Conservation (phyloP, 2,888 invertebrate genomes). For the Protodeltote pygarga region DNA sequence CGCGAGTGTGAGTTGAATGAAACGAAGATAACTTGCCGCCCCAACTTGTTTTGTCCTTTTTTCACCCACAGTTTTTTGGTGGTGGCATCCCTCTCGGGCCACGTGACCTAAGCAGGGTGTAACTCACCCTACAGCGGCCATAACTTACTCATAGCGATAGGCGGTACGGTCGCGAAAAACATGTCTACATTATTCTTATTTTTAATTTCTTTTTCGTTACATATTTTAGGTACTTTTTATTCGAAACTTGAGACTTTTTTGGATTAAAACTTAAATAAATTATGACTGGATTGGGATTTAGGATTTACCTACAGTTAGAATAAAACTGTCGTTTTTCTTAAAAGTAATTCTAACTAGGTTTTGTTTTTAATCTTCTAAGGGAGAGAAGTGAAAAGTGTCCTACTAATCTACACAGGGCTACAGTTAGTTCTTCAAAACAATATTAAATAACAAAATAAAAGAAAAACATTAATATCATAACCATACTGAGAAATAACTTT, state of each 20-base stretch:
- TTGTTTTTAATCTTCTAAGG: neutral
- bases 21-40: slow-evolving; percentile 88
- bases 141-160: slow-evolving; percentile 87
- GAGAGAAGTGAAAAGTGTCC: neutral
- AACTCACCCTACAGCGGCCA: slow-evolving; percentile 87
- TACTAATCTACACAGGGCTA: too few relatives aligned
- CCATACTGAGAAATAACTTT: slow-evolving; percentile 76
- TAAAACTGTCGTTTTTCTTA: neutral
- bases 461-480: slow-evolving; percentile 67
- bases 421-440: neutral
- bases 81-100: slow-evolving; percentile 75
- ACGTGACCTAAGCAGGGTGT: slow-evolving; percentile 87
- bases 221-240: slow-evolving; percentile 50
- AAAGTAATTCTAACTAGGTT: neutral
- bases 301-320: neutral
- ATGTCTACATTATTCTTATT: slow-evolving; percentile 73
- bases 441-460: slow-evolving; percentile 39
- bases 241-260: slow-evolving; percentile 30
- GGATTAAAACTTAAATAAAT: slow-evolving; percentile 43
- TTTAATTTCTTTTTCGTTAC: slow-evolving; percentile 54
- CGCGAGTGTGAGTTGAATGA: slow-evolving; percentile 86
- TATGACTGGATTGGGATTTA: slow-evolving; percentile 31
- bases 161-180: slow-evolving; percentile 84
- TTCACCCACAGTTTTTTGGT: slow-evolving; percentile 59
- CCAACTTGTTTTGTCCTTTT: slow-evolving; percentile 77